These are phyloP conservation scores for Montipora capitata DNA, from an alignment of 92 coral and sea anemone species.

Conservation along the genomic window DNA sequence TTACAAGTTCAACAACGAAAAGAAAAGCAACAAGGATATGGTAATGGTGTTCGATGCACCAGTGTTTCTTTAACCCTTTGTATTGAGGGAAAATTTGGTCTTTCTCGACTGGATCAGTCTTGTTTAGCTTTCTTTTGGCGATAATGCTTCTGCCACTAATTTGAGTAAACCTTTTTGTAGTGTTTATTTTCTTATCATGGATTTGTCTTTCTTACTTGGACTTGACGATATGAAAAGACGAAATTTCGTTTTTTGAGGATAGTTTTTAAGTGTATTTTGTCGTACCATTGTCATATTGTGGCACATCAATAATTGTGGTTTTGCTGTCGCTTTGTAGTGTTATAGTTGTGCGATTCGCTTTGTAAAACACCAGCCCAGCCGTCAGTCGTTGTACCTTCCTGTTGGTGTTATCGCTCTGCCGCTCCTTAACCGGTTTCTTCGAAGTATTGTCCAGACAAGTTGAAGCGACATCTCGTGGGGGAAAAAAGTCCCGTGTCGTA, in stretches of 20 bases:
- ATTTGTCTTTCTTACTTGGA: conserved; percentile 9
- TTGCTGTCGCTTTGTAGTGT: neutral
- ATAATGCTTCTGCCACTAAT: neutral
- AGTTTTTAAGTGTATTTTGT: neutral
- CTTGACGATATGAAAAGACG: neutral
- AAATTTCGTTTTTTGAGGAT: neutral
- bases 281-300: neutral
- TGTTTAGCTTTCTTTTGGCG: neutral
- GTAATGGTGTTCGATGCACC: too few relatives aligned
- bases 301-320: neutral
- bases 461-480: neutral
- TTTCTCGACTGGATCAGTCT: neutral
- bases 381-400: too few relatives aligned
- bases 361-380: neutral
- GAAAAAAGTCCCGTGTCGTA: neutral
- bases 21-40: too few relatives aligned
- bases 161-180: neutral
- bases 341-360: neutral
- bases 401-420: neutral
- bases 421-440: neutral
- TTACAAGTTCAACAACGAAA: too few relatives aligned
- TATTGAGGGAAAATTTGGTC: too few relatives aligned
- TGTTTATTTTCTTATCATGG: neutral
- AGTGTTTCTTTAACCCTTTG: too few relatives aligned
- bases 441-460: neutral